Percentiles rank a stretch among this genome's conserved stretches.
Evolutionary conservation across 2,797 vertebrate species (phyloP).

Genomic region (Allobates femoralis): DNA sequence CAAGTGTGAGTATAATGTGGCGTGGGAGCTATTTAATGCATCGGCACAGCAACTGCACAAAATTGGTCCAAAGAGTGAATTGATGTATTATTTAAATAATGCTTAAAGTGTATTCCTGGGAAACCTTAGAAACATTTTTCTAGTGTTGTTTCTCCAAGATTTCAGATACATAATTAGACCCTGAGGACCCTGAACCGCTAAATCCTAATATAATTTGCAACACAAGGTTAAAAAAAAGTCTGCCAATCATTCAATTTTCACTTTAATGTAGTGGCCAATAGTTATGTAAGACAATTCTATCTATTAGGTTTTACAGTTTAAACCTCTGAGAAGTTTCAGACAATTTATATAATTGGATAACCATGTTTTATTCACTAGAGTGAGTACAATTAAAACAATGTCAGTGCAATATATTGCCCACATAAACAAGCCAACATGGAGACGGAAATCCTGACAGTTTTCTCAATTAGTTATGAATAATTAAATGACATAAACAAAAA

Average conservation of each 20-base stretch:
- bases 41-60: constrained; percentile 19
- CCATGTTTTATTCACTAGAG: constrained; percentile 55
- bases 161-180: constrained; percentile 47
- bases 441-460: constrained; percentile 32
- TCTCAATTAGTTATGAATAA: constrained; percentile 58
- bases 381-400: constrained; percentile 56
- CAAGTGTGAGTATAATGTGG: constrained; percentile 10
- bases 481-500: constrained; percentile 49
- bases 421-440: constrained; percentile 51
- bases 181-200: constrained; percentile 25
- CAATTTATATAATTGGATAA: constrained; percentile 54
- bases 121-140: constrained; percentile 46
- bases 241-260: constrained; percentile 19
- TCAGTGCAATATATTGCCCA: constrained; percentile 36
- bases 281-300: constrained; percentile 18
- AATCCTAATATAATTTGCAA: constrained; percentile 31
- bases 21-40: constrained; percentile 20
- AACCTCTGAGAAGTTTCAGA: constrained; percentile 20
- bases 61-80: constrained; percentile 47
- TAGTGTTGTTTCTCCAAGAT: constrained; percentile 19
- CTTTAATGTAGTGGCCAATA: constrained; percentile 7
- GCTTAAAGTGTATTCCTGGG: constrained; percentile 43
- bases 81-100: constrained; percentile 51
- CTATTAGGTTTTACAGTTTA: constrained; percentile 32
- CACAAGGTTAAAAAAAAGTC: constrained; percentile 3